Base-by-base conservation (phyloP, 2,797 vertebrate genomes). In the Adrianichthys oophorus region DNA sequence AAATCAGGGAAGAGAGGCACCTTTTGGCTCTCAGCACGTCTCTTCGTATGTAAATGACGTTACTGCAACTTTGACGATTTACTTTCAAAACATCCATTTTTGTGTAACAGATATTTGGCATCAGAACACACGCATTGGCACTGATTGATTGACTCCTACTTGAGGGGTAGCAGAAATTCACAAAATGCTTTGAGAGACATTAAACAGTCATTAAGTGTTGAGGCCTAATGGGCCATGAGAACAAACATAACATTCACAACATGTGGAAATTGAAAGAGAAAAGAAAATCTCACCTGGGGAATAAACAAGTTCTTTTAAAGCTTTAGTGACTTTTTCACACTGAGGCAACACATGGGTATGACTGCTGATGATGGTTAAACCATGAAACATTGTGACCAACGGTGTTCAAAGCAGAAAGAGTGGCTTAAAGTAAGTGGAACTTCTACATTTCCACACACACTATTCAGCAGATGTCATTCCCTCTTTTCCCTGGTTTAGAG, bases 111-210 rank as follows among this genome's bases (percentile, higher is more conserved):
- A 10, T 32, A 13, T 32, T 32, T 32, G 32, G 10, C 32, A 32
- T 32, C 32, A 89, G 87, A 91, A 92, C 91, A 85, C 76, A 90
- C 91, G 93, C 92, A 94, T 95, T 96, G 94, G 92, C 93, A 89
- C 90, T 93, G 92, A 95, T 96, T 93, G 94, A 26, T 26, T 6
- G 92, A 83, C 26, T 91, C 87, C 91, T 73, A 81, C 90, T 91
- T 71, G 77, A 89, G 79, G 82, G 82, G 76, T 79, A 72, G 84
- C 86, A 86, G 68, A 70, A 89, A 89, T 81, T 62, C 80, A 85
- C 65, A 74, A 72, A 86, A 79, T 61, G 79, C 86, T 90, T 74
- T 86, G 85, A 91, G 91, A 87, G 76, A 61, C 65, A 66, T 87
- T 80, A 91, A 89, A 83, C 57, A 66, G 83, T 68, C 52, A 74